These are phyloP conservation scores for Vidua chalybeata DNA, from an alignment of 2,113 vertebrate species.

Conservation along the genomic window DNA sequence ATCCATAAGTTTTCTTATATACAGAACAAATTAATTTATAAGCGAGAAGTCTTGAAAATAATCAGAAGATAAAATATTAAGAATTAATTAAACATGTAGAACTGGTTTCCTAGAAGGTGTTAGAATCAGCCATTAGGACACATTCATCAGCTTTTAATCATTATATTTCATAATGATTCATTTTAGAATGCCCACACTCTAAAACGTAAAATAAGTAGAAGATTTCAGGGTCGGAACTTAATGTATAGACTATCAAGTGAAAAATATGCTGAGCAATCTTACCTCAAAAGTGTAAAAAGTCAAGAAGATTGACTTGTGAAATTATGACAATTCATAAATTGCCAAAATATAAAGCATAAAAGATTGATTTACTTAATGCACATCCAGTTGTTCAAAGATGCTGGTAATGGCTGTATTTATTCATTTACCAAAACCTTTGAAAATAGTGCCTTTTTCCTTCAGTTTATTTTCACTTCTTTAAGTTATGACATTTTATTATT, in stretches of 20 bases:
- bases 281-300: background rate
- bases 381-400: background rate
- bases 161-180: background rate
- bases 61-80: background rate
- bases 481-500: background rate
- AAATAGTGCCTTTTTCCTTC: background rate
- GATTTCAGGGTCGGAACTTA: background rate
- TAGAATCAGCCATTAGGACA: background rate
- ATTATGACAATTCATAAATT: background rate
- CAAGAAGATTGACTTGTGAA: background rate
- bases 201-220: background rate
- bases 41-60: background rate
- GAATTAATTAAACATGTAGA: background rate
- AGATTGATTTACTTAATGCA: background rate
- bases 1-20: background rate
- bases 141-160: background rate
- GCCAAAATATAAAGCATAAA: background rate
- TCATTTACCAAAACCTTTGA: background rate
- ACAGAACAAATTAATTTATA: background rate
- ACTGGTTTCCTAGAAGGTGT: background rate
- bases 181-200: background rate
- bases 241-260: background rate
- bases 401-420: background rate
- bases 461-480: background rate
- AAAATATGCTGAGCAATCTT: background rate